Evolutionary conservation across 2,888 invertebrate species (phyloP).

Genomic region (Apoda limacodes): DNA sequence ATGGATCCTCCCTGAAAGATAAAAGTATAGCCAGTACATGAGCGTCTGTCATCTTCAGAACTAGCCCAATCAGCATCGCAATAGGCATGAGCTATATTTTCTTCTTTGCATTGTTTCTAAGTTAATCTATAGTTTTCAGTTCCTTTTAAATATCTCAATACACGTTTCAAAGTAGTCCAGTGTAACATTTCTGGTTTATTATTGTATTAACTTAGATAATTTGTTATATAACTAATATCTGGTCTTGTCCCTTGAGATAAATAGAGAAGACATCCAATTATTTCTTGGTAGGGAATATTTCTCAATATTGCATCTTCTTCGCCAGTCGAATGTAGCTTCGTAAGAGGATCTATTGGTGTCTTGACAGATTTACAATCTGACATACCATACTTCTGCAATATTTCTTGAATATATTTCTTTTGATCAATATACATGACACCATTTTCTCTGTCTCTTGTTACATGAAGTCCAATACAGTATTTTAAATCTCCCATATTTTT

Average conservation of each 20-base stretch:
- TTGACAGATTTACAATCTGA: background rate
- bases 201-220: slow-evolving; percentile 15
- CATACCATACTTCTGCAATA: background rate
- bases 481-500: slow-evolving; percentile 14
- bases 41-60: slow-evolving; percentile 11
- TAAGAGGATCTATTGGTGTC: background rate
- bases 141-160: slow-evolving; percentile 13
- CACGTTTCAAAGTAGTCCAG: slow-evolving; percentile 13
- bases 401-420: background rate
- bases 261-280: slow-evolving; percentile 8
- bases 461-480: background rate
- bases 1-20: slow-evolving; percentile 16
- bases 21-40: slow-evolving; percentile 16
- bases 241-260: slow-evolving; percentile 11
- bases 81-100: slow-evolving; percentile 8
- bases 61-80: slow-evolving; percentile 17
- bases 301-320: background rate
- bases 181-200: slow-evolving; percentile 10
- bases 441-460: background rate
- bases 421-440: background rate
- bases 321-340: background rate
- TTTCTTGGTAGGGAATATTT: background rate
- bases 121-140: slow-evolving; percentile 10
- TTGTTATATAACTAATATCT: slow-evolving; percentile 14
- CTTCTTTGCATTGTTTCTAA: slow-evolving; percentile 4